Conservation (phyloP, 2,888 invertebrate species). For the Cerceris ruficornis region DNA sequence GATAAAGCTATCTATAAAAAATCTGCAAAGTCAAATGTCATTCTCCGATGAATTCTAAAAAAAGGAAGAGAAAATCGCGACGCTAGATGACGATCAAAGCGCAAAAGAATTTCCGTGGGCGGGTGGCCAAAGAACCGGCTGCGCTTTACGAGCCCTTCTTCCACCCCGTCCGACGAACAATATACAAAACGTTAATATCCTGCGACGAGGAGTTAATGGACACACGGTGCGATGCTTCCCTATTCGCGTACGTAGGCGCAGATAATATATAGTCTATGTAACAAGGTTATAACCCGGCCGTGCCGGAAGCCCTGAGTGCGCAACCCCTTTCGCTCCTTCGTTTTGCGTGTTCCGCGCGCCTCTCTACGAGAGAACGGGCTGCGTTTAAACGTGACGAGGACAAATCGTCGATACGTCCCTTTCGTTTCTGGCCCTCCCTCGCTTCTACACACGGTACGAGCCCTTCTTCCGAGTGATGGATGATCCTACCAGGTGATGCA, state of each 20-base stretch:
- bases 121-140: slow-evolving; percentile 59
- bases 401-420: slow-evolving; percentile 70
- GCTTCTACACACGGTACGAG: slow-evolving; percentile 18
- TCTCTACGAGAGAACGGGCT: slow-evolving; percentile 18
- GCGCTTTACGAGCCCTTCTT: slow-evolving; percentile 67
- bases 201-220: slow-evolving; percentile 75
- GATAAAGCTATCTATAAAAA: too few species aligned
- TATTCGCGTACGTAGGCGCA: slow-evolving; percentile 45
- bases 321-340: slow-evolving; percentile 62
- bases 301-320: slow-evolving; percentile 21
- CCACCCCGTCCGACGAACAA: slow-evolving; percentile 23
- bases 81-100: background rate
- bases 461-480: slow-evolving; percentile 68
- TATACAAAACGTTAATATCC: slow-evolving; percentile 73
- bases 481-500: slow-evolving; percentile 77
- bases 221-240: slow-evolving; percentile 45
- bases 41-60: background rate
- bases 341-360: slow-evolving; percentile 39
- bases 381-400: slow-evolving; percentile 72
- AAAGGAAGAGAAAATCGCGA: background rate
- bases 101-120: slow-evolving; percentile 31
- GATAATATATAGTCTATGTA: slow-evolving; percentile 66
- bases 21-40: background rate
- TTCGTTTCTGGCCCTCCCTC: slow-evolving; percentile 56
- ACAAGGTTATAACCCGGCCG: slow-evolving; percentile 62